A percentile compares a stretch with the other conserved stretches of the same genome.
These are phyloP conservation scores for Stenchaetothrips biformis DNA, from an alignment of 2,888 invertebrate genomes.

Conservation along the genomic window DNA sequence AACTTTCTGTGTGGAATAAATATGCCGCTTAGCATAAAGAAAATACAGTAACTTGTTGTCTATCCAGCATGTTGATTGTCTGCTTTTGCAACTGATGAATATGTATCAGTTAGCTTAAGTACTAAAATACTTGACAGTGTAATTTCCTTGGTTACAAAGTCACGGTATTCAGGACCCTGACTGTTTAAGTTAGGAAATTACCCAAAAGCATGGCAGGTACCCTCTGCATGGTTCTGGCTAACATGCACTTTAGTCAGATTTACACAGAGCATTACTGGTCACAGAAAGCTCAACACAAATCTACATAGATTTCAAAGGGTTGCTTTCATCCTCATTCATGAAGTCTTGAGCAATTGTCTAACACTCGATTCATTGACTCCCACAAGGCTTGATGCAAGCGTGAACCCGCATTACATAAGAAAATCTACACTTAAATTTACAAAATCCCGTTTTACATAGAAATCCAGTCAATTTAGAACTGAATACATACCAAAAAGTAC, in stretches of 20 bases:
- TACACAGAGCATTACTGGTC: neutral
- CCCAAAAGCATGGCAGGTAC: neutral
- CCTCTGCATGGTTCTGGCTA: conserved; percentile 1
- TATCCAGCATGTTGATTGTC: conserved; percentile 23
- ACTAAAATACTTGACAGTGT: neutral
- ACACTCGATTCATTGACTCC: conserved; percentile 14
- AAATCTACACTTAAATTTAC: neutral
- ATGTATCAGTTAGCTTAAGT: conserved; percentile 3
- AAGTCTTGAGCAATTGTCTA: conserved; percentile 21
- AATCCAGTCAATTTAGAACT: conserved; percentile 16
- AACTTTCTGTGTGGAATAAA: conserved; percentile 16
- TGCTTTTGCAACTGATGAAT: conserved; percentile 4
- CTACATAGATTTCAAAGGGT: neutral
- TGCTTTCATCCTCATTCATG: neutral
- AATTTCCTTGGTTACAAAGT: neutral
- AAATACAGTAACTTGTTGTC: conserved; percentile 17
- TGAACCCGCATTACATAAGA: conserved; percentile 23
- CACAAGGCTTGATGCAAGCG: conserved; percentile 9
- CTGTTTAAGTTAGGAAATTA: neutral
- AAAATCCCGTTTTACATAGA: neutral
- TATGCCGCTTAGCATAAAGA: conserved; percentile 2
- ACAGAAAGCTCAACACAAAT: conserved; percentile 18
- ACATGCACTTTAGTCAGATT: neutral
- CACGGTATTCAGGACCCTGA: neutral
- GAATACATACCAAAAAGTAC: neutral